These are phyloP conservation scores for Odontothrips loti DNA, from an alignment of 2,888 invertebrate species.

Conservation along the genomic window DNA sequence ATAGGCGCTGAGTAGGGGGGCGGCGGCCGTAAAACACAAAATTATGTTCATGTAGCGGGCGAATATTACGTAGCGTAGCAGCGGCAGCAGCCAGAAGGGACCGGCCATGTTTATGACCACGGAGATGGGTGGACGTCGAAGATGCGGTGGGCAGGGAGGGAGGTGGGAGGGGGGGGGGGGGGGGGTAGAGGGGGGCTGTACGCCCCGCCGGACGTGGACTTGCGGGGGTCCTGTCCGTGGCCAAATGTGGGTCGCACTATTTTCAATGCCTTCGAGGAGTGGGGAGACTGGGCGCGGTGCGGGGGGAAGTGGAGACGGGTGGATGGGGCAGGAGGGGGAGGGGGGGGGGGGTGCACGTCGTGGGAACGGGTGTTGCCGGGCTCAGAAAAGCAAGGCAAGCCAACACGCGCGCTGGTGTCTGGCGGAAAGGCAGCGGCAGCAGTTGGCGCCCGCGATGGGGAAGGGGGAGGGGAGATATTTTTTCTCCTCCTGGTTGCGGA, in stretches of 20 bases:
- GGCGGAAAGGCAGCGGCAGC: neutral
- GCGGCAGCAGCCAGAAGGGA: too few species aligned
- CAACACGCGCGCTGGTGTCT: neutral
- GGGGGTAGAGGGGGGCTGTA: neutral
- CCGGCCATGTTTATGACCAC: too few species aligned
- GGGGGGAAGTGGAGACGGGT: neutral
- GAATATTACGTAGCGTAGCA: too few species aligned
- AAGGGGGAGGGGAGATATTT: neutral
- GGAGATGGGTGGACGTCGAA: too few species aligned
- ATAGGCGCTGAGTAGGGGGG: too few species aligned
- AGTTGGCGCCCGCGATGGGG: neutral
- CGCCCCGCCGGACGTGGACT: neutral
- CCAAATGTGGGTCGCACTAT: conserved; percentile 26
- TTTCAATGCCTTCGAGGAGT: neutral
- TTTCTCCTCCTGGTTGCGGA: neutral
- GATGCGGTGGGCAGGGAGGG: neutral
- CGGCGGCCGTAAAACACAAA: too few species aligned
- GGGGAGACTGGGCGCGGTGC: neutral
- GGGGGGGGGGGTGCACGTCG: neutral
- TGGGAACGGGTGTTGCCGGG: neutral
- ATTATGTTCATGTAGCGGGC: too few species aligned
- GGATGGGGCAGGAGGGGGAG: neutral
- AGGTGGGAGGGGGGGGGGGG: neutral
- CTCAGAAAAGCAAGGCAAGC: neutral
- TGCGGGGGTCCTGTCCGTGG: neutral